A percentile compares a stretch with the other conserved stretches of the same genome.
Evolutionary conservation across 1,140 invertebrate species (phyloP).

Genomic region (Bombus fervidus): DNA sequence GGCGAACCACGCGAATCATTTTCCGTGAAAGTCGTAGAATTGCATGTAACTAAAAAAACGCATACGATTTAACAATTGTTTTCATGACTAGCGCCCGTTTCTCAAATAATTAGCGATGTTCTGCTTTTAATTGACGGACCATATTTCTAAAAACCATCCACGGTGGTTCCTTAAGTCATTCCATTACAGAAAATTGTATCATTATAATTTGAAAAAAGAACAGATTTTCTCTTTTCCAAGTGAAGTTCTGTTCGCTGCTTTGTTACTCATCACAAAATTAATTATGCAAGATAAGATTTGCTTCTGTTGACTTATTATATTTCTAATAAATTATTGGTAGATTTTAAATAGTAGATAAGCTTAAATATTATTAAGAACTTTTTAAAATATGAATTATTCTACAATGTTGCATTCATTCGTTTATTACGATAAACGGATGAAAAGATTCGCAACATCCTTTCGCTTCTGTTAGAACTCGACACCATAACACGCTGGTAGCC

Average conservation of each 20-base stretch:
- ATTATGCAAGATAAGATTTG: no score
- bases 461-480: neutral
- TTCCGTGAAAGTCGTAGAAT: conserved; percentile 10
- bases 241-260: neutral
- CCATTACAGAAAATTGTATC: neutral
- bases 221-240: neutral
- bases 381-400: neutral
- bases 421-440: neutral
- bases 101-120: conserved; percentile 17
- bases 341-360: neutral
- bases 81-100: conserved; percentile 5
- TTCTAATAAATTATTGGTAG: no score
- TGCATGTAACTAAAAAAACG: neutral
- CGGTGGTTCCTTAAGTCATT: neutral
- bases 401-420: neutral
- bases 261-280: no score
- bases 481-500: conserved; percentile 3
- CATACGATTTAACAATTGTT: neutral
- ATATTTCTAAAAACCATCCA: conserved; percentile 15
- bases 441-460: neutral
- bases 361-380: neutral
- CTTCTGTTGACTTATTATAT: no score
- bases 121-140: conserved; percentile 29
- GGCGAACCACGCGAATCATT: conserved; percentile 37
- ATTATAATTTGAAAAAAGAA: neutral